Evolutionary conservation across 1,140 invertebrate genomes (phyloP).

Genomic region (Batillaria attramentaria): DNA sequence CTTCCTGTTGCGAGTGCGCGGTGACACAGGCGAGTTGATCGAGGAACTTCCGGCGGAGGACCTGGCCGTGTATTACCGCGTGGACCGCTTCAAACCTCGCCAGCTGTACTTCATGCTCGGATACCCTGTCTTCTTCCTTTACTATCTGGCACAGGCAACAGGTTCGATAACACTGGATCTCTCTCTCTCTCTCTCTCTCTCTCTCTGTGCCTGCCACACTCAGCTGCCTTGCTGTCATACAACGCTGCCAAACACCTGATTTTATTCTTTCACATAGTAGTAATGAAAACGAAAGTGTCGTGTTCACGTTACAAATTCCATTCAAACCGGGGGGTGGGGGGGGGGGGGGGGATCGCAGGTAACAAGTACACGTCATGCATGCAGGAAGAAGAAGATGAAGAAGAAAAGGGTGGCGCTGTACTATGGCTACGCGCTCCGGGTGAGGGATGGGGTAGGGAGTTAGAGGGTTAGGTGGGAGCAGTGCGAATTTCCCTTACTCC

Average conservation of each 20-base stretch:
- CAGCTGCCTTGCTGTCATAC: neutral
- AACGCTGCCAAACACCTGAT: neutral
- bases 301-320: no score
- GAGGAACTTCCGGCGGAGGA: constrained; percentile 1
- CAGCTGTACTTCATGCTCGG: constrained; percentile 51
- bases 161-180: no score
- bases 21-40: constrained; percentile 30
- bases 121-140: constrained; percentile 47
- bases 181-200: no score
- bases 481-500: no score
- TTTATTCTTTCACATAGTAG: neutral
- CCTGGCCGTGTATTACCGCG: no score
- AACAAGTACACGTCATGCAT: no score
- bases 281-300: no score
- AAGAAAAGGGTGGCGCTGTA: no score
- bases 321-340: no score
- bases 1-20: constrained; percentile 29
- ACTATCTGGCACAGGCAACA: constrained; percentile 39
- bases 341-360: no score
- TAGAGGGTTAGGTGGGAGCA: neutral
- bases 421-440: neutral
- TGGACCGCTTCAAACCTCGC: constrained; percentile 34
- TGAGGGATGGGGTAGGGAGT: neutral
- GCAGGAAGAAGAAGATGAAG: no score
- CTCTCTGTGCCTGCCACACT: no score